These are phyloP conservation scores for Dioctria linearis DNA, from an alignment of 2,888 invertebrate species.

Conservation along the genomic window DNA sequence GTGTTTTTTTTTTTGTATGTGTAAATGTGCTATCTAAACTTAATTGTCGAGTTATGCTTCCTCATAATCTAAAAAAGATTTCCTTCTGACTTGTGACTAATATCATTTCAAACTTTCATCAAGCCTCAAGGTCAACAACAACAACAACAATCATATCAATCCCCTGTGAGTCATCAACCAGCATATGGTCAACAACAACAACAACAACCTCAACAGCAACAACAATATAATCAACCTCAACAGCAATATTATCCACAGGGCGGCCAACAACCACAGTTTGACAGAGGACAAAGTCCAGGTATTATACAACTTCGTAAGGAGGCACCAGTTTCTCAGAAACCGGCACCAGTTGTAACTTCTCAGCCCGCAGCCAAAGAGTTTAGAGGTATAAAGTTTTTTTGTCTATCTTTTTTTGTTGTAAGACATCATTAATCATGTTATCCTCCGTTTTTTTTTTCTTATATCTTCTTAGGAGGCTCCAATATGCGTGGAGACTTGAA, in stretches of 20 bases:
- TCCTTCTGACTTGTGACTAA: conserved; percentile 5
- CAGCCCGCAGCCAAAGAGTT: conserved; percentile 85
- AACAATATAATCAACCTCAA: conserved; percentile 61
- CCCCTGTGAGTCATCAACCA: conserved; percentile 59
- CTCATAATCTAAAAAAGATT: background rate
- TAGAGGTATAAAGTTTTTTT: conserved; percentile 73
- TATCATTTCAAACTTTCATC: conserved; percentile 30
- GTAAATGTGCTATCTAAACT: conserved; percentile 10
- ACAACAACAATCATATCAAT: conserved; percentile 27
- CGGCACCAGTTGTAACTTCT: conserved; percentile 82
- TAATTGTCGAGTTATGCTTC: conserved; percentile 14
- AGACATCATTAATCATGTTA: too few species aligned
- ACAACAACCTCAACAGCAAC: conserved; percentile 61
- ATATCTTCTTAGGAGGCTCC: conserved; percentile 77
- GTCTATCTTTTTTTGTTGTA: background rate
- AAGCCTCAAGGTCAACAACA: conserved; percentile 42
- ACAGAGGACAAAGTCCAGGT: conserved; percentile 73
- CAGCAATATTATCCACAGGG: conserved; percentile 61
- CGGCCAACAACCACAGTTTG: conserved; percentile 61
- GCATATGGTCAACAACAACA: conserved; percentile 56
- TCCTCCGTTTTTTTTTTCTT: conserved; percentile 55
- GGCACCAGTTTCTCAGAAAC: conserved; percentile 82
- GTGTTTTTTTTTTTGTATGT: conserved; percentile 44
- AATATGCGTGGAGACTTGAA: conserved; percentile 90
- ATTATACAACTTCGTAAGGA: conserved; percentile 76